Conservation (phyloP, 1,140 invertebrate genomes). For the Drosophila ficusphila region DNA sequence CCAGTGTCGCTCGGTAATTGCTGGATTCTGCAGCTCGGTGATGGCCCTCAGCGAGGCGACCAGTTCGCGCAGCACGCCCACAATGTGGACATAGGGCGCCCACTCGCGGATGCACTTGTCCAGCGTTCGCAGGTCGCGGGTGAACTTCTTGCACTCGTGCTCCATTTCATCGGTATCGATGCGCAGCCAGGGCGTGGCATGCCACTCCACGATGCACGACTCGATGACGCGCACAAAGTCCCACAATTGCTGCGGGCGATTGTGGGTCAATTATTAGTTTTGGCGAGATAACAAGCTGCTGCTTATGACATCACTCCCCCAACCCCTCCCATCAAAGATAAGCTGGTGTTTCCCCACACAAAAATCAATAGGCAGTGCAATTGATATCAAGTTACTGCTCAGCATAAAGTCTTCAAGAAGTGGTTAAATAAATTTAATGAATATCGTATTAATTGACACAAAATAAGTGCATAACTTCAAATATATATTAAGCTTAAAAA, state of each 20-base stretch:
- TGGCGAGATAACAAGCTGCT: background rate
- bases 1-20: constrained; percentile 95
- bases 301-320: background rate
- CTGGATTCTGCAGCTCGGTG: constrained; percentile 94
- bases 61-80: constrained; percentile 90
- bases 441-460: too few species aligned
- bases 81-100: constrained; percentile 89
- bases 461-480: too few species aligned
- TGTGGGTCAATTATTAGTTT: constrained; percentile 1
- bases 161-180: constrained; percentile 95
- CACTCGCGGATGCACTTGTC: constrained; percentile 93
- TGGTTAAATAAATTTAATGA: too few species aligned
- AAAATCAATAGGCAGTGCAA: too few species aligned
- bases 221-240: constrained; percentile 92
- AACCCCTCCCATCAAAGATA: too few species aligned
- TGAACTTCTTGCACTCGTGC: constrained; percentile 94
- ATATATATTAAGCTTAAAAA: too few species aligned
- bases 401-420: too few species aligned
- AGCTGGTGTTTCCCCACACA: too few species aligned
- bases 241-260: constrained; percentile 89
- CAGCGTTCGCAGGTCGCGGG: constrained; percentile 90
- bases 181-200: constrained; percentile 92
- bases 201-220: constrained; percentile 92
- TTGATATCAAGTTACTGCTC: too few species aligned
- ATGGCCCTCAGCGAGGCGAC: constrained; percentile 92